Percentiles rank a stretch among this genome's conserved stretches.
These are phyloP conservation scores for Seira sanloemensis DNA, from an alignment of 2,888 invertebrate genomes.

Conservation along the genomic window DNA sequence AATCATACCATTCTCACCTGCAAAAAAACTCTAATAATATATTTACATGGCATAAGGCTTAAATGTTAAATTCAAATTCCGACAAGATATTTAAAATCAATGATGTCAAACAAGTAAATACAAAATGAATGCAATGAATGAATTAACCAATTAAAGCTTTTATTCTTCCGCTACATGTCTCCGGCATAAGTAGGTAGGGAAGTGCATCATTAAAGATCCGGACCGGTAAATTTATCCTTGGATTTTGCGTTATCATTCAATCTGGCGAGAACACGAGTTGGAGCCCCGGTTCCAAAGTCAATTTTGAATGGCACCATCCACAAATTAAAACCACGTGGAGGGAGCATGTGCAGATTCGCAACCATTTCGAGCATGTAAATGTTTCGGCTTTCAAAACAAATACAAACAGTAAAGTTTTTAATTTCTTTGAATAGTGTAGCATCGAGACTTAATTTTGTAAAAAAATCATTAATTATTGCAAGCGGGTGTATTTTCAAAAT, in stretches of 20 bases:
- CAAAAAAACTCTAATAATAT: neutral
- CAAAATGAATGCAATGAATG: too few species aligned
- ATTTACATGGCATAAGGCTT: neutral
- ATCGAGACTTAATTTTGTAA: too few species aligned
- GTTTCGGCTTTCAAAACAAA: too few species aligned
- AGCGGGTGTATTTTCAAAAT: too few species aligned
- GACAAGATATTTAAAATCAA: neutral
- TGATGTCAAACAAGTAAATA: too few species aligned
- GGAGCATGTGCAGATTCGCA: slow-evolving; percentile 68
- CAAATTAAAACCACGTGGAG: slow-evolving; percentile 61
- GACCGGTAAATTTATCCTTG: neutral
- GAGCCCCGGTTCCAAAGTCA: slow-evolving; percentile 65
- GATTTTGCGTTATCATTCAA: slow-evolving; percentile 22
- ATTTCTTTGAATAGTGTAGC: too few species aligned
- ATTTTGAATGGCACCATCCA: slow-evolving; percentile 71
- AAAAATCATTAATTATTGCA: too few species aligned
- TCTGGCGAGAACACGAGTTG: slow-evolving; percentile 54
- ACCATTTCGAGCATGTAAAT: slow-evolving; percentile 69
- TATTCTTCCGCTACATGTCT: too few species aligned
- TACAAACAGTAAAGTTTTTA: too few species aligned
- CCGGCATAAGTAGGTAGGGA: neutral
- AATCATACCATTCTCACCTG: too few species aligned
- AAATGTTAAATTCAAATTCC: neutral
- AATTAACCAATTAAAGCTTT: too few species aligned
- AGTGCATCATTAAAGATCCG: neutral